Conservation (phyloP, 1,140 invertebrate genomes). For the Lamellibrachia luymesi region DNA sequence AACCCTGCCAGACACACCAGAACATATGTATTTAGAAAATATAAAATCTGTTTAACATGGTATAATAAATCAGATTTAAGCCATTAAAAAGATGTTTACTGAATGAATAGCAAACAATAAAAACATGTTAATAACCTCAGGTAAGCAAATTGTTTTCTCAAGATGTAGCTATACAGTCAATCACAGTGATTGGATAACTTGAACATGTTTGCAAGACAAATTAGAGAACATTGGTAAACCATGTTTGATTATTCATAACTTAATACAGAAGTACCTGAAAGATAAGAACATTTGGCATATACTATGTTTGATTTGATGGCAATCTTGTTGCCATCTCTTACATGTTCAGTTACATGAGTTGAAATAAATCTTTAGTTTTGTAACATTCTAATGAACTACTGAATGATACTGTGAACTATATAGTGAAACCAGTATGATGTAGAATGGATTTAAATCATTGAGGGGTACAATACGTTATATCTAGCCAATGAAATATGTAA, state of each 20-base stretch:
- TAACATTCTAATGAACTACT: neutral
- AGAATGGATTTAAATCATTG: neutral
- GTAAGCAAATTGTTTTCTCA: no score
- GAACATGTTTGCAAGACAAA: no score
- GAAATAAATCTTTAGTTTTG: neutral
- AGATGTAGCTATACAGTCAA: no score
- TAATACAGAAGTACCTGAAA: neutral
- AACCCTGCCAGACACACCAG: neutral
- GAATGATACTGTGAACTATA: neutral
- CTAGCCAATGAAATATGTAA: neutral
- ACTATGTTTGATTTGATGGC: no score
- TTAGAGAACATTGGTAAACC: no score
- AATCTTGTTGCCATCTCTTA: neutral
- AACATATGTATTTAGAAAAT: neutral
- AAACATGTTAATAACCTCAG: no score
- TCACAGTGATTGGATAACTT: no score
- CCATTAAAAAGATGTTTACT: no score
- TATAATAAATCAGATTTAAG: neutral
- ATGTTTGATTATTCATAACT: neutral
- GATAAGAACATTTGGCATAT: no score
- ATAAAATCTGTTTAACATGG: neutral
- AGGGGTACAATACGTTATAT: neutral
- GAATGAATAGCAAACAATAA: no score
- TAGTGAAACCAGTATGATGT: neutral
- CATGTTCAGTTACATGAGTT: neutral